Evolutionary conservation across 2,888 invertebrate species (phyloP).

Genomic region (Parochlus steinenii): DNA sequence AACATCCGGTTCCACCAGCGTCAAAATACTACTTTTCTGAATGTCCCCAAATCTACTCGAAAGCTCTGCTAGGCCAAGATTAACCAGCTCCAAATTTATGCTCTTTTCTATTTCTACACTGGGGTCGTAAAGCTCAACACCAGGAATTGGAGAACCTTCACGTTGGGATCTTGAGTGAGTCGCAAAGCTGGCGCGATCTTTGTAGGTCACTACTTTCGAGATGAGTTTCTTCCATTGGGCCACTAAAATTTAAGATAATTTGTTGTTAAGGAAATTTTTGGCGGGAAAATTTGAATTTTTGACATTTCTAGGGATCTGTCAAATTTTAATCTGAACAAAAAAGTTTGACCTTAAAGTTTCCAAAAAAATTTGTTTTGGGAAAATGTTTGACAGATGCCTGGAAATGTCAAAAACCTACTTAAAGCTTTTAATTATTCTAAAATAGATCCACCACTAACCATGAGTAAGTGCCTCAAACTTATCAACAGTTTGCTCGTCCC

Average conservation of each 20-base stretch:
- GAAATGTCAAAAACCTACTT: no score
- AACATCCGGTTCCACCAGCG: neutral
- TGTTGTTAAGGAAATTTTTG: no score
- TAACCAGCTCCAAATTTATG: constrained; percentile 16
- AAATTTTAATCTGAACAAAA: no score
- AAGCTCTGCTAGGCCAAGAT: constrained; percentile 18
- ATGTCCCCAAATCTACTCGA: constrained; percentile 13
- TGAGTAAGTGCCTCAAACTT: constrained; percentile 54
- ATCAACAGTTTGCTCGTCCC: constrained; percentile 45
- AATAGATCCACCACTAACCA: constrained; percentile 23
- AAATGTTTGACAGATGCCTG: no score
- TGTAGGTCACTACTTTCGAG: constrained; percentile 58
- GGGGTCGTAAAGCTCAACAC: constrained; percentile 57
- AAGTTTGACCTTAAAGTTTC: no score
- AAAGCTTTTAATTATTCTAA: neutral
- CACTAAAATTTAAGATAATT: constrained; percentile 33
- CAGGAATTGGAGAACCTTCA: constrained; percentile 57
- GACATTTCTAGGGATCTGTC: no score
- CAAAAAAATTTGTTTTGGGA: no score
- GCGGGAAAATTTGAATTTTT: no score
- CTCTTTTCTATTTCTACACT: constrained; percentile 29
- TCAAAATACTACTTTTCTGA: constrained; percentile 1
- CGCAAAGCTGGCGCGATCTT: constrained; percentile 29
- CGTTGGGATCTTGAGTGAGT: constrained; percentile 32
- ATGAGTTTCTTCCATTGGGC: constrained; percentile 67